A percentile compares a stretch with the other conserved stretches of the same genome.
These are phyloP conservation scores for Sardinella longiceps DNA, from an alignment of 2,797 vertebrate genomes.

Conservation along the genomic window DNA sequence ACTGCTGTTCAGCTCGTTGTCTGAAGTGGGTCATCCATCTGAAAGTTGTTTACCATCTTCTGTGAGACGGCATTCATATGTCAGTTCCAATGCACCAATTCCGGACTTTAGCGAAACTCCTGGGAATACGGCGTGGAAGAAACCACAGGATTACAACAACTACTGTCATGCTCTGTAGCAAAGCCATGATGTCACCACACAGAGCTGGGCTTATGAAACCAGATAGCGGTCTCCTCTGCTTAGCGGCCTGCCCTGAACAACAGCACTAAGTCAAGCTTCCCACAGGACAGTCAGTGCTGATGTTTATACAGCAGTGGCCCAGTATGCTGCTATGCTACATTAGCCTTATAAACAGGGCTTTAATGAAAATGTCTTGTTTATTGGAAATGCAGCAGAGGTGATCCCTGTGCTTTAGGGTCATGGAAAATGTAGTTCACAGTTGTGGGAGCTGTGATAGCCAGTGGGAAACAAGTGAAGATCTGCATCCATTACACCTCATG, in stretches of 20 bases:
- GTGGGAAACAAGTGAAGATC: not conserved
- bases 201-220: not conserved
- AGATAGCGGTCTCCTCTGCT: not conserved
- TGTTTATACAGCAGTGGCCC: conserved; percentile 12
- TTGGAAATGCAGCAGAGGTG: not conserved
- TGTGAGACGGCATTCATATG: not conserved
- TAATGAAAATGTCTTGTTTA: conserved; percentile 13
- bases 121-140: not conserved
- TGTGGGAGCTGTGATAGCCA: not conserved
- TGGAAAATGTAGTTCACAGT: not conserved
- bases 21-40: not conserved
- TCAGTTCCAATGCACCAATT: conserved; percentile 4
- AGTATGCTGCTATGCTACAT: not conserved
- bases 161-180: not conserved
- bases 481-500: too few relatives aligned
- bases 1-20: not conserved
- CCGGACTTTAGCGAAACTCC: not conserved
- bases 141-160: not conserved
- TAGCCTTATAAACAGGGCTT: not conserved
- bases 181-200: not conserved
- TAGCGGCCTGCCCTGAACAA: not conserved
- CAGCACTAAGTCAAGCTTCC: not conserved
- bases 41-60: not conserved
- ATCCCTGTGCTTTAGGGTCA: not conserved
- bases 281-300: conserved; percentile 1